Base-by-base conservation (phyloP, 2,888 invertebrate genomes). In the Hypercompe scribonia region DNA sequence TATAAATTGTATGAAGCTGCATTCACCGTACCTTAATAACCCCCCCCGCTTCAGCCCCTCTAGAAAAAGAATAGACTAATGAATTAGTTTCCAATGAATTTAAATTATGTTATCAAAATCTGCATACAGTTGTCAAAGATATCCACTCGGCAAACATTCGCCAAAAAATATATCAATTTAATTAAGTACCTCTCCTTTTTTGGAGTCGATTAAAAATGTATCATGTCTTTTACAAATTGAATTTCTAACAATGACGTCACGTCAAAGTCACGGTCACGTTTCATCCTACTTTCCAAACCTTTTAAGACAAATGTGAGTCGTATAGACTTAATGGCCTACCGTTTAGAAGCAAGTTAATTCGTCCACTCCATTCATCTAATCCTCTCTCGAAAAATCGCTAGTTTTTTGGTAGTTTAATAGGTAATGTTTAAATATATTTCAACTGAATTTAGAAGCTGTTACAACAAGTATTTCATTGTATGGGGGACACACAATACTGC, bases 291-390 rank as follows among this genome's bases (percentile, higher is more conserved):
- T 81, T 82, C 80, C 82, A 72, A 78, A 80, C 82, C 77, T 80
- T 81, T 80, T 74, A 81, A 86, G 87, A 87, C 86, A 89, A 88
- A 88, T 89, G 86, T 67, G 76, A 79, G 79, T 85, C 86, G 82
- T 88, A 85, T 74, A 86, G 76, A 81, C 84, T 83, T 89, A 90
- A 90, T 89, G 87, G 85, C 77, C 73, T 54, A 74, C 74, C 86
- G 86, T 88, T 88, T 89, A 88, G 86, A 84, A 77, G 83, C 81
- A 80, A 75, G 84, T 86, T 85, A 86, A 81, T 84, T 67, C 72
- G 65, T 76, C 75, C 77, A 80, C 66, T 73, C 76, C 76, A 82
- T 80, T 82, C 70, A 65, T 70, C 50, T 46, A 42, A 42, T 63
- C 58, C 64, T 36, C 77, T 78, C 81, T 80, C 79, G 79, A 82